These are phyloP conservation scores for Gavia stellata DNA, from an alignment of 2,113 vertebrate genomes.

Conservation along the genomic window DNA sequence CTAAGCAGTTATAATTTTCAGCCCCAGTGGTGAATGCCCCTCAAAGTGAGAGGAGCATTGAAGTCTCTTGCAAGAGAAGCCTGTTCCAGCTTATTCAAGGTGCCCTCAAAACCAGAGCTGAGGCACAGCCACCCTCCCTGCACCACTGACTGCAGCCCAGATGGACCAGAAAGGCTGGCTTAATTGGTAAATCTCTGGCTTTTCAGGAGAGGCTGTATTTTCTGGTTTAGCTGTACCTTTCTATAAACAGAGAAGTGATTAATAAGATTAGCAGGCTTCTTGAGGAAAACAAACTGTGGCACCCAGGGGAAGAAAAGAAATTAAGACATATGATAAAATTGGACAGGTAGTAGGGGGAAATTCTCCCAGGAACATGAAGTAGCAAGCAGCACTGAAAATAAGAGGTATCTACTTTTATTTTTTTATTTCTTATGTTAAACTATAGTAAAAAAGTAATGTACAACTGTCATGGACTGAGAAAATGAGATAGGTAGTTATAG, in stretches of 20 bases:
- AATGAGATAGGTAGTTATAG: neutral
- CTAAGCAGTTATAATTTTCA: neutral
- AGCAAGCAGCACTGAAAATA: neutral
- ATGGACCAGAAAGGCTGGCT: neutral
- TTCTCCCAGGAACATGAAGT: neutral
- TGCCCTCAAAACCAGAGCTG: neutral
- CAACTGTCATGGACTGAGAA: neutral
- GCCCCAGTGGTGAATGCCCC: accelerated
- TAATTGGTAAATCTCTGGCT: neutral
- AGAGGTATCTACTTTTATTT: neutral
- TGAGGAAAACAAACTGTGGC: neutral
- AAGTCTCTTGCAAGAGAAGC: neutral
- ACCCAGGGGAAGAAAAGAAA: neutral
- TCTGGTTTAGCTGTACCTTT: neutral
- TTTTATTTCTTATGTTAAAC: neutral
- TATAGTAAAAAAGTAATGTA: neutral
- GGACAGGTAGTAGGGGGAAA: neutral
- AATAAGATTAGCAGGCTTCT: neutral
- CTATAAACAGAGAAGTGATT: neutral
- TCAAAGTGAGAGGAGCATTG: neutral
- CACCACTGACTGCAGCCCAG: neutral
- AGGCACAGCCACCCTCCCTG: neutral
- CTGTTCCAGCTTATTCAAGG: neutral
- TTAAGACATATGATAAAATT: neutral
- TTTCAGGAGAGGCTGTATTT: neutral